A percentile compares a stretch with the other conserved stretches of the same genome.
Evolutionary conservation across 2,113 vertebrate species (phyloP).

Genomic region (Neogale vison): DNA sequence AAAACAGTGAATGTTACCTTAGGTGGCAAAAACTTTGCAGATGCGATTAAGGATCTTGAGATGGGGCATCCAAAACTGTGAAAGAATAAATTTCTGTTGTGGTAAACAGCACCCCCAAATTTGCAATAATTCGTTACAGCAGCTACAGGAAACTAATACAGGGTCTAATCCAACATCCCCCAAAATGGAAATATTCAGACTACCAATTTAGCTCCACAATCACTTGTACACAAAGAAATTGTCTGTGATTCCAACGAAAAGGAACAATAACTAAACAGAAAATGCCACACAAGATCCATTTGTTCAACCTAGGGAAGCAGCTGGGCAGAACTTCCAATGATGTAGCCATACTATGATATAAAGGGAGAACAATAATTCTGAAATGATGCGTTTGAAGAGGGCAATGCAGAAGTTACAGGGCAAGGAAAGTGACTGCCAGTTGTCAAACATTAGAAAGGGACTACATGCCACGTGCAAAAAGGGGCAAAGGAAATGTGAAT

Average conservation of each 20-base stretch:
- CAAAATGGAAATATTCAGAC: constrained; percentile 5
- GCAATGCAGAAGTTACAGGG: background rate
- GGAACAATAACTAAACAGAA: constrained; percentile 19
- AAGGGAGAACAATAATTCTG: background rate
- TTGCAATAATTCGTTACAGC: background rate
- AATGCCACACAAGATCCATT: background rate
- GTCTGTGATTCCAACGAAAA: constrained; percentile 9
- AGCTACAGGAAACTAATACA: background rate
- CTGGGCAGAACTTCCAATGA: background rate
- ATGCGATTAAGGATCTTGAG: background rate
- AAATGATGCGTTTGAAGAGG: background rate
- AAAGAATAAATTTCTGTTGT: constrained; percentile 13
- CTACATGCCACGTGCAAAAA: background rate
- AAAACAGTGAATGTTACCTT: background rate
- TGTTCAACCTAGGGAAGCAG: background rate
- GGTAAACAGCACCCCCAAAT: background rate
- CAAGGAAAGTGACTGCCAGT: background rate
- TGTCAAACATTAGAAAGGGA: background rate
- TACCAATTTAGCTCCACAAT: background rate
- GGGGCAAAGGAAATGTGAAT: background rate
- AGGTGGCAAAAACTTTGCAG: background rate
- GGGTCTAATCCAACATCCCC: background rate
- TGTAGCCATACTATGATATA: background rate
- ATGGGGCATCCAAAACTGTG: background rate
- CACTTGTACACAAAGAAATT: constrained; percentile 13